These are phyloP conservation scores for Cerastis rubricosa DNA, from an alignment of 2,888 invertebrate genomes.

Conservation along the genomic window DNA sequence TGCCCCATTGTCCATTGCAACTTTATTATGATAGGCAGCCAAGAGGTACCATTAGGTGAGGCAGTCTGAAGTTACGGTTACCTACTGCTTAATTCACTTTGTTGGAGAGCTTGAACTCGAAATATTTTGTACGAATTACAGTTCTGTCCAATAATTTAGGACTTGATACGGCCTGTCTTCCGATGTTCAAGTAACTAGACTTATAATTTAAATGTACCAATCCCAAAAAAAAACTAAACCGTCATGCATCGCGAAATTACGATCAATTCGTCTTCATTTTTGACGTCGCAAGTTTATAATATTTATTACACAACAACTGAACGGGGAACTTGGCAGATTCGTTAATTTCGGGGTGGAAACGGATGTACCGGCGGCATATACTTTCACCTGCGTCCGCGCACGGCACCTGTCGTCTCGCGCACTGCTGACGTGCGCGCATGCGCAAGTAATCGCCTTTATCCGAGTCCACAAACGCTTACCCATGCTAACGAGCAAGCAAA, in stretches of 20 bases:
- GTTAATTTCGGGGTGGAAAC: constrained; percentile 76
- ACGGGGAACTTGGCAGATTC: constrained; percentile 32
- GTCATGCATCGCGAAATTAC: not conserved
- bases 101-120: not conserved
- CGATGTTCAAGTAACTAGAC: not conserved
- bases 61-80: not conserved
- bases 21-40: not conserved
- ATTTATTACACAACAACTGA: constrained; percentile 32
- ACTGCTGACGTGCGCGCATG: constrained; percentile 71
- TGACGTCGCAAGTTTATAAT: not conserved
- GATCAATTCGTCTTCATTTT: not conserved
- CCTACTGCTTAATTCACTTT: not conserved
- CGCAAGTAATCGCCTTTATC: constrained; percentile 65
- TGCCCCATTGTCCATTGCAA: not conserved
- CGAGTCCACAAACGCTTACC: constrained; percentile 68
- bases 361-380: constrained; percentile 80
- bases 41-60: not conserved
- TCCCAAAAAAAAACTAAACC: not conserved
- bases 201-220: constrained; percentile 1
- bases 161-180: not conserved
- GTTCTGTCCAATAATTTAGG: not conserved
- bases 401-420: constrained; percentile 74
- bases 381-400: constrained; percentile 82
- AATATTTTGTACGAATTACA: not conserved
- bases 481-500: constrained; percentile 54